phyloP scores from a whole-genome alignment of 2,888 invertebrate species.

The Eupsilia transversa region DNA sequence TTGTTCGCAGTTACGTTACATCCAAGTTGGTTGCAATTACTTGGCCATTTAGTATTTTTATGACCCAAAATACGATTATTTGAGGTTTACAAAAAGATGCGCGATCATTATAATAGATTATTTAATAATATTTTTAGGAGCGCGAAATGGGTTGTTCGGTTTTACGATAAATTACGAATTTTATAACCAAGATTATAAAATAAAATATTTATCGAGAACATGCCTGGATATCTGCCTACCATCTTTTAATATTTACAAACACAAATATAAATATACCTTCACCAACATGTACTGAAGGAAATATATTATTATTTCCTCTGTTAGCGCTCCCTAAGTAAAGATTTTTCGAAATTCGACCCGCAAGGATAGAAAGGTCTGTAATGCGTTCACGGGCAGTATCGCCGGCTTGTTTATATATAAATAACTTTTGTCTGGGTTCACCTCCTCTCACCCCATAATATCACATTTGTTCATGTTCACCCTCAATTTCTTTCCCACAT shows the following conservation, averaged over 20 bases:
- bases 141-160: no score
- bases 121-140: no score
- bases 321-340: conserved; percentile 58
- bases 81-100: no score
- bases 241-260: conserved; percentile 14
- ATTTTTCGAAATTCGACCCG: conserved; percentile 65
- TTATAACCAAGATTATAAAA: no score
- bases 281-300: conserved; percentile 17
- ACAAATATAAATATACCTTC: conserved; percentile 24
- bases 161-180: no score
- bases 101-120: no score
- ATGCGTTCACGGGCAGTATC: conserved; percentile 63
- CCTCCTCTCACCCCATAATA: conserved; percentile 55
- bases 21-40: no score
- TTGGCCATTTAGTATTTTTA: no score
- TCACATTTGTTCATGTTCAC: conserved; percentile 60
- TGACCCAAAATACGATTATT: no score
- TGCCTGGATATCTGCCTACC: no score
- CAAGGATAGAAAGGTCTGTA: conserved; percentile 63
- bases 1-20: no score
- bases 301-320: conserved; percentile 53
- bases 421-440: conserved; percentile 56
- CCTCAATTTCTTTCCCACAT: conserved; percentile 54
- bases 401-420: conserved; percentile 59
- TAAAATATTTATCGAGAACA: no score